Conservation (phyloP, 2,797 vertebrate genomes). For the Geotrypetes seraphini region DNA sequence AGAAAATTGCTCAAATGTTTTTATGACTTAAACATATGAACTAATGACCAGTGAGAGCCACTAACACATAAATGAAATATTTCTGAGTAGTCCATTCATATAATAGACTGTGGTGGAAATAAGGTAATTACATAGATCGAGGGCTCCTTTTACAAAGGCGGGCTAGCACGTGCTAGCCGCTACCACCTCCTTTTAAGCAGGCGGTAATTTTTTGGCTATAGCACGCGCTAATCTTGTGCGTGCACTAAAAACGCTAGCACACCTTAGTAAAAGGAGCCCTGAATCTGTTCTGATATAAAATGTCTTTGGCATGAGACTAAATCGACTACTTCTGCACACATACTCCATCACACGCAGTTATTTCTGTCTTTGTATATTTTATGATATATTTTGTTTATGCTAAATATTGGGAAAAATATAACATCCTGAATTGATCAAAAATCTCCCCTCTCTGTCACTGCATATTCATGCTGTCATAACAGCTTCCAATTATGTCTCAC, state of each 20-base stretch:
- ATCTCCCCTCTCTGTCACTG: slow-evolving; percentile 8
- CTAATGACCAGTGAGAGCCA: slow-evolving; percentile 5
- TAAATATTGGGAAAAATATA: slow-evolving; percentile 17
- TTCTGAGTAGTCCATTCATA: slow-evolving; percentile 10
- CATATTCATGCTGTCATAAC: slow-evolving; percentile 12
- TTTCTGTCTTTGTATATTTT: slow-evolving; percentile 15
- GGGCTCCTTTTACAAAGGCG: too few relatives aligned
- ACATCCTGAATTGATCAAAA: slow-evolving; percentile 6
- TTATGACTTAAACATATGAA: slow-evolving; percentile 16
- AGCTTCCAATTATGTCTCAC: too few relatives aligned
- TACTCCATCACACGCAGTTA: slow-evolving; percentile 4
- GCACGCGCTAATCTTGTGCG: too few relatives aligned
- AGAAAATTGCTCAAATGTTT: not conserved
- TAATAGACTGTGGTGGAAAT: slow-evolving; percentile 1
- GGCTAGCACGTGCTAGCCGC: too few relatives aligned
- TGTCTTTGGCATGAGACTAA: slow-evolving; percentile 18
- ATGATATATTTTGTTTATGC: slow-evolving; percentile 12
- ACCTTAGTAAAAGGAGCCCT: too few relatives aligned
- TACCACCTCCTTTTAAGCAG: too few relatives aligned
- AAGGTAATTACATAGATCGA: too few relatives aligned
- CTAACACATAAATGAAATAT: slow-evolving; percentile 10
- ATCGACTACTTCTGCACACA: slow-evolving; percentile 13
- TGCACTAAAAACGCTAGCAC: too few relatives aligned
- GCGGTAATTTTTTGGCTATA: too few relatives aligned
- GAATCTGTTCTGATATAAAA: slow-evolving; percentile 22